Percentiles rank a stretch among this genome's conserved stretches.
Evolutionary conservation across 37 sponge, comb jelly and placozoan genomes (phyloP).

Genomic region (Theonella swinhoei): DNA sequence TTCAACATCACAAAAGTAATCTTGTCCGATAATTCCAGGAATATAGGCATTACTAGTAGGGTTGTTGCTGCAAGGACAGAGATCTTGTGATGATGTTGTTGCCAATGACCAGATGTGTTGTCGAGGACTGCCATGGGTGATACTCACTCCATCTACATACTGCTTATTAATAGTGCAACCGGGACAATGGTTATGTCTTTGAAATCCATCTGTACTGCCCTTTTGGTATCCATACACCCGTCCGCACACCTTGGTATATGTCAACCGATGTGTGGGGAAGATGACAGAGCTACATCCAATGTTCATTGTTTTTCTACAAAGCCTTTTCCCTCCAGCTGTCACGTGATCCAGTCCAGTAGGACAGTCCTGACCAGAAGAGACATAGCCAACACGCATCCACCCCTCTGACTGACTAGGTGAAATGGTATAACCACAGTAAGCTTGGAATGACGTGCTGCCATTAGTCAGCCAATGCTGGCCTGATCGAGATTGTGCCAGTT

Average conservation of each 20-base stretch:
- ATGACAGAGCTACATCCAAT: neutral
- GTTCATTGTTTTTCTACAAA: neutral
- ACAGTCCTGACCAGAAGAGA: neutral
- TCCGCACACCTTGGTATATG: conserved; percentile 24
- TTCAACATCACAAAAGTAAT: conserved; percentile 25
- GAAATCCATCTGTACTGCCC: conserved; percentile 3
- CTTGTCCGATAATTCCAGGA: conserved; percentile 12
- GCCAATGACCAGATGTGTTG: conserved; percentile 37
- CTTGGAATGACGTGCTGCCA: too few relatives aligned
- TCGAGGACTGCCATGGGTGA: conserved; percentile 35
- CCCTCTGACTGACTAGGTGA: conserved; percentile 9
- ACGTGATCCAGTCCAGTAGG: conserved; percentile 11
- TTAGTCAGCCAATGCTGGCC: too few relatives aligned
- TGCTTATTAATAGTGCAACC: conserved; percentile 10
- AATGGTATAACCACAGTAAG: too few relatives aligned
- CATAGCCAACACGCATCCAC: conserved; percentile 20
- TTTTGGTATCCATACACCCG: conserved; percentile 14
- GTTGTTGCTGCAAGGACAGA: conserved; percentile 22
- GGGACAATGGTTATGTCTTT: neutral
- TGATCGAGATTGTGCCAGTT: too few relatives aligned
- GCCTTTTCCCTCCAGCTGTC: neutral
- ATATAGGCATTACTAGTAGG: neutral
- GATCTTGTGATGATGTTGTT: neutral
- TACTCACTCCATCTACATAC: conserved; percentile 36
- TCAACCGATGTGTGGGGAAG: conserved; percentile 2